Percentiles rank a stretch among this genome's conserved stretches.
Evolutionary conservation across 2,113 vertebrate species (phyloP).

Genomic region (Lucifuga dentata): DNA sequence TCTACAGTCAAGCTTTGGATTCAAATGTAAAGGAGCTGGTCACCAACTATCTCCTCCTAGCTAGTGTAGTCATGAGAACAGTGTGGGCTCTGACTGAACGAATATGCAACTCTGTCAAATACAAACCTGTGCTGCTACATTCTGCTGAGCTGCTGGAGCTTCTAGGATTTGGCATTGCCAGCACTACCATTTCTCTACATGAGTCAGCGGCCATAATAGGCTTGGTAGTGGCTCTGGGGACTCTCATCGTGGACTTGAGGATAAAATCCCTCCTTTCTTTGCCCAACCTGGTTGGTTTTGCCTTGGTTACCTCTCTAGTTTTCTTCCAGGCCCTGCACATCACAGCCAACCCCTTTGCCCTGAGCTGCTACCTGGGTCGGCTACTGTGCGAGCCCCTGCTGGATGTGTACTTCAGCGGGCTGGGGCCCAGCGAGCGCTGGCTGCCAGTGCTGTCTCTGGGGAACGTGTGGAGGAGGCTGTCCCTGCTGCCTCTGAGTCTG

Average conservation of each 20-base stretch:
- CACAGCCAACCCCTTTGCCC: slow-evolving; percentile 89
- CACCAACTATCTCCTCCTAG: slow-evolving; percentile 91
- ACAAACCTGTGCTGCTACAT: slow-evolving; percentile 88
- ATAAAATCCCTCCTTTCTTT: slow-evolving; percentile 96
- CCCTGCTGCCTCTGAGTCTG: slow-evolving; percentile 87
- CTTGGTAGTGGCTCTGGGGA: slow-evolving; percentile 88
- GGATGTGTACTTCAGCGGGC: slow-evolving; percentile 94
- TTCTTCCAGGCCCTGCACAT: slow-evolving; percentile 92
- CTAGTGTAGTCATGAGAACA: slow-evolving; percentile 87
- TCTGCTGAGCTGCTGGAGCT: slow-evolving; percentile 92
- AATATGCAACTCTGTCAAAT: slow-evolving; percentile 86
- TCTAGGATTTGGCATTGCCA: slow-evolving; percentile 94
- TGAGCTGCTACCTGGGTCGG: slow-evolving; percentile 94
- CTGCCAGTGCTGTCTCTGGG: slow-evolving; percentile 91
- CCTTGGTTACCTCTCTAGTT: slow-evolving; percentile 84
- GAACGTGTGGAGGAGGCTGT: slow-evolving; percentile 89
- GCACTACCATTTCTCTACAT: slow-evolving; percentile 90
- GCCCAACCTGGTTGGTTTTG: slow-evolving; percentile 90
- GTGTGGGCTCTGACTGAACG: slow-evolving; percentile 91
- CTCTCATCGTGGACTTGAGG: slow-evolving; percentile 92
- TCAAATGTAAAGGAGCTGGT: slow-evolving; percentile 91
- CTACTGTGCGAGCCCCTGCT: slow-evolving; percentile 93
- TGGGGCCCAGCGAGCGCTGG: slow-evolving; percentile 94
- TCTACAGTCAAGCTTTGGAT: slow-evolving; percentile 88
- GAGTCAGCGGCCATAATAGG: slow-evolving; percentile 89